A percentile compares a stretch with the other conserved stretches of the same genome.
Evolutionary conservation across 2,888 invertebrate genomes (phyloP).

Genomic region (Petrophora chlorosata): DNA sequence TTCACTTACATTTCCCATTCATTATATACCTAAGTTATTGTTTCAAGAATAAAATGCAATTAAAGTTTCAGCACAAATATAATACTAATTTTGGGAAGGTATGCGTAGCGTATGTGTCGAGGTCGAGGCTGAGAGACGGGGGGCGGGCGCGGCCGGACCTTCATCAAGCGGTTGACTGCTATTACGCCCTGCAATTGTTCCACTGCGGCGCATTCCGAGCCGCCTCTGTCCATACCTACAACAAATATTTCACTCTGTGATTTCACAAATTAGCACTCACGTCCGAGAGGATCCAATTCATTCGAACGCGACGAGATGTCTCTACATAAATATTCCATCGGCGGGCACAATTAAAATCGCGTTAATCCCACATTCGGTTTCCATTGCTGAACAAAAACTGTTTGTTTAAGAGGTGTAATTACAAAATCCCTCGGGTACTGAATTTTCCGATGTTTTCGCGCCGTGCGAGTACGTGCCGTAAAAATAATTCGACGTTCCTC

Average conservation of each 20-base stretch:
- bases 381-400: conserved; percentile 62
- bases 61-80: conserved; percentile 4
- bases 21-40: too few relatives aligned
- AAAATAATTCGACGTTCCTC: conserved; percentile 81
- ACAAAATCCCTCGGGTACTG: conserved; percentile 75
- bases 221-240: conserved; percentile 36
- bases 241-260: conserved; percentile 75
- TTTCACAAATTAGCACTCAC: conserved; percentile 74
- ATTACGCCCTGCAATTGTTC: conserved; percentile 80
- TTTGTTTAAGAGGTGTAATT: conserved; percentile 76
- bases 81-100: conserved; percentile 31
- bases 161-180: conserved; percentile 82
- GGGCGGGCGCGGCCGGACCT: conserved; percentile 61
- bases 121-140: conserved; percentile 48
- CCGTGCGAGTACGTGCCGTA: conserved; percentile 76
- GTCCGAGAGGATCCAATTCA: conserved; percentile 47
- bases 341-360: conserved; percentile 48
- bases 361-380: conserved; percentile 51
- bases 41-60: too few relatives aligned
- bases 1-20: too few relatives aligned
- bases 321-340: conserved; percentile 34
- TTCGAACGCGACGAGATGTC: conserved; percentile 30
- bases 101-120: conserved; percentile 41
- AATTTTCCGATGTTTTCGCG: conserved; percentile 74
- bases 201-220: conserved; percentile 71